A percentile compares a stretch with the other conserved stretches of the same genome.
Conservation (phyloP, 2,888 invertebrate species). For the Schizaphis graminum region DNA sequence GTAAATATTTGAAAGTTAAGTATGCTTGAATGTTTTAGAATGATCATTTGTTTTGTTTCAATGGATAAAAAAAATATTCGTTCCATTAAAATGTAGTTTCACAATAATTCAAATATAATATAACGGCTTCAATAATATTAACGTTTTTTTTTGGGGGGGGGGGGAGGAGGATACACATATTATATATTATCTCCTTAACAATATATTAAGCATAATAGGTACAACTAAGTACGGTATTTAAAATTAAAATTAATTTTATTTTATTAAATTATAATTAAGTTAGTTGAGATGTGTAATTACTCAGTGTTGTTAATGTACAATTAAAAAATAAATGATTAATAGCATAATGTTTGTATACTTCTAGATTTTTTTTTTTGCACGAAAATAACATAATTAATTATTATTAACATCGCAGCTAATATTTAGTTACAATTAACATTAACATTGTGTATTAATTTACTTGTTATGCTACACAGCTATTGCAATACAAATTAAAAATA, state of each 20-base stretch:
- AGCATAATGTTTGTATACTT: neutral
- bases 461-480: neutral
- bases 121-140: neutral
- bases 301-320: neutral
- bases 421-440: neutral
- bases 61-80: neutral
- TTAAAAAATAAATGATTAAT: neutral
- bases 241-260: neutral
- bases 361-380: neutral
- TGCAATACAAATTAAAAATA: neutral
- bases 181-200: neutral
- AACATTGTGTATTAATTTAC: neutral
- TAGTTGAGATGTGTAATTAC: neutral
- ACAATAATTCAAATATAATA: neutral
- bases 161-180: neutral
- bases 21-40: slow-evolving; percentile 2
- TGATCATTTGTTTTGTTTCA: slow-evolving; percentile 5
- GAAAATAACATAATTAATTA: neutral
- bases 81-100: neutral
- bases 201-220: neutral
- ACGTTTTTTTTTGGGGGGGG: neutral
- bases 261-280: neutral
- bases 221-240: neutral
- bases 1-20: slow-evolving; percentile 19
- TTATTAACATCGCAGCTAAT: neutral